Conservation (phyloP, 1,140 invertebrate species). For the Trichoplusia ni region DNA sequence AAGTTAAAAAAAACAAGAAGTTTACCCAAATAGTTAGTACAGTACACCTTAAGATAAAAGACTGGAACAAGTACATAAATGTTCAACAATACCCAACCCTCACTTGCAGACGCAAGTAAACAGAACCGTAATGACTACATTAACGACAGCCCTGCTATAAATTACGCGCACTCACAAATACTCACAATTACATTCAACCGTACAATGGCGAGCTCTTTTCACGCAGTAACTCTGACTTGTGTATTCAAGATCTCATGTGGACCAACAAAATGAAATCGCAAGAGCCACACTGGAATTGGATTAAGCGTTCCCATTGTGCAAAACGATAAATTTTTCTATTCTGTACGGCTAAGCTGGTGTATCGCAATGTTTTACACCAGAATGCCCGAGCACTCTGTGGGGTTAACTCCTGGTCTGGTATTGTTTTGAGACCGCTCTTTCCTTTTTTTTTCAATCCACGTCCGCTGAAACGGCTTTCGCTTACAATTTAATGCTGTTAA, state of each 20-base stretch:
- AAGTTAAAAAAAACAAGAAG: too few relatives aligned
- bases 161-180: neutral
- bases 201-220: neutral
- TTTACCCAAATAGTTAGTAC: too few relatives aligned
- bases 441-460: conserved; percentile 24
- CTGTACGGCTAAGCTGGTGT: conserved; percentile 51
- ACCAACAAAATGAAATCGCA: conserved; percentile 57
- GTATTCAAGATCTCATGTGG: conserved; percentile 40
- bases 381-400: conserved; percentile 35
- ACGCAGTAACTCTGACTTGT: conserved; percentile 3
- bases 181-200: neutral
- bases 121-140: neutral
- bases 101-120: neutral
- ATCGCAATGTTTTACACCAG: conserved; percentile 50
- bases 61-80: too few relatives aligned
- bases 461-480: conserved; percentile 10
- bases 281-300: conserved; percentile 52
- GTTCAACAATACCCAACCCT: too few relatives aligned
- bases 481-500: conserved; percentile 21
- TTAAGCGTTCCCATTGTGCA: conserved; percentile 62
- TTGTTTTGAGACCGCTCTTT: conserved; percentile 47
- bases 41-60: too few relatives aligned
- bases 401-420: conserved; percentile 52
- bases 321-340: conserved; percentile 69
- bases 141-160: neutral